Evolutionary conservation across 1,140 invertebrate species (phyloP).

Genomic region (Trypoxylus dichotomus): DNA sequence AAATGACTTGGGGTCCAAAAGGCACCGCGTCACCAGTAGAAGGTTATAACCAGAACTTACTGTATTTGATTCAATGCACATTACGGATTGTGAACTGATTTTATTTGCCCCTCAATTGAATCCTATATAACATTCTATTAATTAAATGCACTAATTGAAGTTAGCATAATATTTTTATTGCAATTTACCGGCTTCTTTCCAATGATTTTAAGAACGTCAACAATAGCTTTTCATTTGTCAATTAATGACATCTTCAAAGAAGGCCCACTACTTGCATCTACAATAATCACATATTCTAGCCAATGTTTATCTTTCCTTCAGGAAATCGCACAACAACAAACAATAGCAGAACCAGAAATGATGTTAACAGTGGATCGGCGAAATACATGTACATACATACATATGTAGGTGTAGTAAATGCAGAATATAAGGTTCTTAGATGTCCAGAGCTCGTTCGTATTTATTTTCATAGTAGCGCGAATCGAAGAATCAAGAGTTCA

Average conservation of each 20-base stretch:
- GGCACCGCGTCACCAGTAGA: no score
- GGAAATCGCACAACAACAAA: neutral
- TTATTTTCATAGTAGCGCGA: neutral
- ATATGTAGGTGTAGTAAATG: neutral
- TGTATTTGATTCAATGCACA: no score
- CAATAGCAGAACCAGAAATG: neutral
- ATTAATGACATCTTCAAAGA: neutral
- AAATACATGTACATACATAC: no score
- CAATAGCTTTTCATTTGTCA: neutral
- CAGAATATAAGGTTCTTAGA: neutral
- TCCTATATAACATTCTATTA: neutral
- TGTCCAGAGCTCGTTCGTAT: neutral
- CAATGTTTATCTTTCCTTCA: neutral
- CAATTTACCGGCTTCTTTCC: neutral
- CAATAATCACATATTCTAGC: neutral
- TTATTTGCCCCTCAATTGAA: no score
- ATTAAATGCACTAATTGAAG: neutral
- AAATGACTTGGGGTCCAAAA: no score
- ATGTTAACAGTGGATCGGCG: neutral
- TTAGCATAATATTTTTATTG: neutral
- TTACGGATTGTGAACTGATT: no score
- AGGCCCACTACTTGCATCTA: neutral
- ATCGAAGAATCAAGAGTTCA: conserved; percentile 5
- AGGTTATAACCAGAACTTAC: no score
- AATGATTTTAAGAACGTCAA: neutral